Base-by-base conservation (phyloP, 2,888 invertebrate genomes). In the Ormyrus pomaceus region DNA sequence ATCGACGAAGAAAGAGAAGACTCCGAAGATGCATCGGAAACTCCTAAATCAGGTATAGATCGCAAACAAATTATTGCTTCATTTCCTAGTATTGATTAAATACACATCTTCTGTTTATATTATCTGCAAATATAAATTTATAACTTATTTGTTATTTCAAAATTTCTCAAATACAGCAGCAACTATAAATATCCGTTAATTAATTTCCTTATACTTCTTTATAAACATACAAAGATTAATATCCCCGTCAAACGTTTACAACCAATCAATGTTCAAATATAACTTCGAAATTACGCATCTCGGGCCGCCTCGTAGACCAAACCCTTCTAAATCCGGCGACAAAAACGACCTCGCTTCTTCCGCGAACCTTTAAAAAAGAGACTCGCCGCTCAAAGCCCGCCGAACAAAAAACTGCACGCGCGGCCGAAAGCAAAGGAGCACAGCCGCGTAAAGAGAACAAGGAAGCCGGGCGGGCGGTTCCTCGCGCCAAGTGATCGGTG, bases 11-110 rank as follows among this genome's bases (percentile, higher is more conserved):
- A 85, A 81, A 79, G 78, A 83, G 77, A 84, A 83, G 82, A 77
- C 72, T 79, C 71, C 62, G 79, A 85, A 81, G 59, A 84, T 64
- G 65, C 70, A 70, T 56, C 77, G 56, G 83, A 85, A 80, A 83
- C 73, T 71, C 75, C 74, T 48, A 83, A 84, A 83, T 83, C 85
- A 86, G 87, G 88, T 88, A 83, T 0, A 34, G 34, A 78, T 83
- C 71, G 2, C 6, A 64, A 53, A 51, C 6, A 64, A 66, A 51
- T 50, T 58, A 61, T 55, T 34, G 58, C 58, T 59, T 34, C 34
- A 51, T 51, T 13, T 51, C 13, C 0, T 56, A 69, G 11, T 56
- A 46, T 13, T 0, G 2, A 68, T 6, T 53, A 64, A 48, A 50
- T 19, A 13, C 19, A 2, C 13, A 66, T 53, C 34, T 19, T 48